Percentiles rank a stretch among this genome's conserved stretches.
Evolutionary conservation across 2,797 vertebrate genomes (phyloP).

Genomic region (Pantherophis alleghaniensis): DNA sequence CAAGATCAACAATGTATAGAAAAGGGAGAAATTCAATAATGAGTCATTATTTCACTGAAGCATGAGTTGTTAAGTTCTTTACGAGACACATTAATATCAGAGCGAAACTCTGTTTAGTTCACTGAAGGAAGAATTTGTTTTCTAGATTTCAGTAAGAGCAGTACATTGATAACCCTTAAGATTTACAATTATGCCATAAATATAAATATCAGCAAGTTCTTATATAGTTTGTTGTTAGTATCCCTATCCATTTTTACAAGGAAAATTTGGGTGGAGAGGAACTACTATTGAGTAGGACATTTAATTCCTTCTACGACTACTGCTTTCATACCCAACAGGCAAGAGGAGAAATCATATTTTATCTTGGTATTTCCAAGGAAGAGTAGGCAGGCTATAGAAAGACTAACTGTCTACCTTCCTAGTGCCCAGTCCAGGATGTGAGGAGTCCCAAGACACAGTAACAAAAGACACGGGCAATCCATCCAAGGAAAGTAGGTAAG

Average conservation of each 20-base stretch:
- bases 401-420: not conserved
- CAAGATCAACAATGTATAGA: not conserved
- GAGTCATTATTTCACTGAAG: not conserved
- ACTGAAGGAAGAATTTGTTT: not conserved
- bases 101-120: not conserved
- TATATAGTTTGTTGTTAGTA: not conserved
- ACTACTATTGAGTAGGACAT: not conserved
- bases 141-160: not conserved
- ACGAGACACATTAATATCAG: not conserved
- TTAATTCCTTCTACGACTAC: not conserved
- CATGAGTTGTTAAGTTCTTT: not conserved
- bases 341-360: not conserved
- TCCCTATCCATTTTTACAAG: not conserved
- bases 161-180: not conserved
- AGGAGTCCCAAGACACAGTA: not conserved
- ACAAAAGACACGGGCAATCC: not conserved
- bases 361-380: not conserved
- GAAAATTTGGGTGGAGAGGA: not conserved
- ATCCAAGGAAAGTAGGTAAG: not conserved
- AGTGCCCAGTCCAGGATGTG: not conserved
- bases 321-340: not conserved
- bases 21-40: not conserved
- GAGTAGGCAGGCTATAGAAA: not conserved
- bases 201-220: not conserved
- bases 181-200: not conserved